A percentile compares a stretch with the other conserved stretches of the same genome.
Evolutionary conservation across 2,113 vertebrate genomes (phyloP).

Genomic region (Bettongia penicillata): DNA sequence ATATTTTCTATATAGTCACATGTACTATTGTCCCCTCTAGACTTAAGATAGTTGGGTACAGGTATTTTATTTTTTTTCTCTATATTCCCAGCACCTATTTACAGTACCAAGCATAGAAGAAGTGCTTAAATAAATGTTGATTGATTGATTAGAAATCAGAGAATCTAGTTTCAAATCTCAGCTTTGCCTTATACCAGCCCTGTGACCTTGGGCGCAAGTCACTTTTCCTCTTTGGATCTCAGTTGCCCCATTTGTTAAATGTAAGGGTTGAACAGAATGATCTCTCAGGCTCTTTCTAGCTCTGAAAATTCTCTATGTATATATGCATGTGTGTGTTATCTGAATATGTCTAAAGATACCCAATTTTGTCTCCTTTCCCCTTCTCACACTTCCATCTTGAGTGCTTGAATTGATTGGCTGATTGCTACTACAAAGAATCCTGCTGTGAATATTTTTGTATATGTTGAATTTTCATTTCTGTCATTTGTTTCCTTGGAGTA

Average conservation of each 20-base stretch:
- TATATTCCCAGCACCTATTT: neutral
- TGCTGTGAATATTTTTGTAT: neutral
- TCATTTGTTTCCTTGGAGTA: neutral
- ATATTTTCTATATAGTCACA: neutral
- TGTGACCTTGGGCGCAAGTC: neutral
- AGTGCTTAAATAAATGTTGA: neutral
- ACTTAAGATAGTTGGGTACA: neutral
- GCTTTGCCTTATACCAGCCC: neutral
- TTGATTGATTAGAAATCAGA: neutral
- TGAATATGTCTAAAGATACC: neutral
- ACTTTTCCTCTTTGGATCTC: neutral
- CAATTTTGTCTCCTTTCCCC: neutral
- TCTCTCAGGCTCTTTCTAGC: neutral
- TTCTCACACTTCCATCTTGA: neutral
- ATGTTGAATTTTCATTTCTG: neutral
- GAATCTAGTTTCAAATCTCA: neutral
- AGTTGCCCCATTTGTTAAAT: neutral
- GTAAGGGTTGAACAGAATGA: neutral
- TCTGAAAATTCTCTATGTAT: neutral
- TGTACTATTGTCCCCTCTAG: neutral
- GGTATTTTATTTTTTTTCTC: neutral
- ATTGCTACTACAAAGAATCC: neutral
- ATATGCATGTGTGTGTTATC: too few species aligned
- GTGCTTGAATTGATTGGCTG: too few species aligned
- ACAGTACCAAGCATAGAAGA: neutral